Base-by-base conservation (phyloP, 2,888 invertebrate species). In the Flabesymbios commensalis region DNA sequence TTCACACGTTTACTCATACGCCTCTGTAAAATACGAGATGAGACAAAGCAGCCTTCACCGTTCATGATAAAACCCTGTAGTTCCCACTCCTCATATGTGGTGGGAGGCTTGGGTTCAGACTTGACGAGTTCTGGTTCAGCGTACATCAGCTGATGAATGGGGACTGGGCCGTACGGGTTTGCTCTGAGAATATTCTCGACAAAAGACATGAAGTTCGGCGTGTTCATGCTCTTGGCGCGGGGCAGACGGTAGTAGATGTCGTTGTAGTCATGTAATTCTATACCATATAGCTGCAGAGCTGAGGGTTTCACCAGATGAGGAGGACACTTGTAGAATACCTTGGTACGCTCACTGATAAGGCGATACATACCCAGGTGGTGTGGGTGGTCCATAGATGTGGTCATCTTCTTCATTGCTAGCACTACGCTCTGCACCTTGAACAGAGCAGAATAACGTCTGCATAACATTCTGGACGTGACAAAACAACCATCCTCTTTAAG, bases 11-110 rank as follows among this genome's bases (percentile, higher is more conserved):
- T 55, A 28, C 19, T 55, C 5, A 49, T 7, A 10, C 53, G 29
- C 17, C 61, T 51, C n/a, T 51, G 43, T 26, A 61, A 42, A 32
- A 57, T 36, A 29, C 61, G 57, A 1, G 61, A 49, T 10, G 61
- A 61, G 10, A 57, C 57, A 31, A 61, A 61, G 52, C 57, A 51
- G 17, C 61, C 61, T 26, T 61, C 61, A 28, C 47, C 36, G 26
- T 56, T 45, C 24, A 61, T 29, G 19, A 61, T 56, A 43, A 42
- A 22, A 17, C 43, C 39, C 56, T 61, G 55, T 17, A 61, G 19
- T 42, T 47, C 33, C n/a, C 48, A 48, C 47, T 54, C 54, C 17
- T 59, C 59, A n/a, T n/a, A n/a, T n/a, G n/a, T n/a, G n/a, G 39
- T 33, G 3, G 41, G 10, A 14, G 26, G 28, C 39, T 28, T 10